These are phyloP conservation scores for Gari tellinella DNA, from an alignment of 2,888 invertebrate genomes.

Conservation along the genomic window DNA sequence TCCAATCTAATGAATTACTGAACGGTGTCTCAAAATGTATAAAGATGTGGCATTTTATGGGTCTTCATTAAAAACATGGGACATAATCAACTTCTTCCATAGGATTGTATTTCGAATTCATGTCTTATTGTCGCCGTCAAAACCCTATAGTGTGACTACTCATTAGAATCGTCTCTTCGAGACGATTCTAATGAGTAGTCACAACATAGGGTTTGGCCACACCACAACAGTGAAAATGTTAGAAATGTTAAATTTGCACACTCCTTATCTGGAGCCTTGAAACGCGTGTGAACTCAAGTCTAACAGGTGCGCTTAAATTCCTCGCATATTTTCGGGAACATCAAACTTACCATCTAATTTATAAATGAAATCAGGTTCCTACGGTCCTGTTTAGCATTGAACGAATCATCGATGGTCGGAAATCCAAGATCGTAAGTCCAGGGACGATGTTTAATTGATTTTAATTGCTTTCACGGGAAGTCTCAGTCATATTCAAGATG, in stretches of 20 bases:
- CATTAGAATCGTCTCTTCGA: no score
- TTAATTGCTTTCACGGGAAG: slow-evolving; percentile 58
- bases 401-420: background rate
- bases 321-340: slow-evolving; percentile 40
- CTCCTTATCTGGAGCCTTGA: no score
- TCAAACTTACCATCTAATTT: slow-evolving; percentile 48
- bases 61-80: background rate
- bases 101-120: no score
- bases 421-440: background rate
- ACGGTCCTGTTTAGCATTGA: no score
- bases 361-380: no score
- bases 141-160: no score
- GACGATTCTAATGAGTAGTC: no score
- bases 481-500: slow-evolving; percentile 69
- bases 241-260: no score
- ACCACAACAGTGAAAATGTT: no score
- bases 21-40: background rate
- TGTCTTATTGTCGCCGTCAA: background rate
- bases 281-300: slow-evolving; percentile 29
- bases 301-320: slow-evolving; percentile 58
- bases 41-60: background rate
- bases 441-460: slow-evolving; percentile 4
- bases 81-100: slow-evolving; percentile 1
- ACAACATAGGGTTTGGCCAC: no score
- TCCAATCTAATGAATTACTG: background rate